Conservation (phyloP, 2,113 vertebrate genomes). For the Brachionichthys hirsutus region DNA sequence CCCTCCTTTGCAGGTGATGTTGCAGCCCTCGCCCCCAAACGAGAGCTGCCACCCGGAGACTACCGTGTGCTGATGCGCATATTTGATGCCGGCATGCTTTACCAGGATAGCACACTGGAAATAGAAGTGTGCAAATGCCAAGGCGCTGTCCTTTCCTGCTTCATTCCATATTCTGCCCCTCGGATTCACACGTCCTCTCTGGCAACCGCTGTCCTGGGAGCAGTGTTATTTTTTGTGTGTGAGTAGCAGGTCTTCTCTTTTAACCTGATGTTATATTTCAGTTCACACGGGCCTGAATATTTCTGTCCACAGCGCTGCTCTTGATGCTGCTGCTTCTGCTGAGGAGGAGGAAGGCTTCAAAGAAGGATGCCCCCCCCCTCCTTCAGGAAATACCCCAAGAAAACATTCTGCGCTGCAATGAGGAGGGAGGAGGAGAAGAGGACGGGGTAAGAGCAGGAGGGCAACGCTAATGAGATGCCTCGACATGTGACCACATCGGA, state of each 20-base stretch:
- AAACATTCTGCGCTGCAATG: slow-evolving; percentile 51
- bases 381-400: slow-evolving; percentile 43
- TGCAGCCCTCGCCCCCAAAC: slow-evolving; percentile 31
- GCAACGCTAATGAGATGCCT: neutral
- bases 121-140: slow-evolving; percentile 62
- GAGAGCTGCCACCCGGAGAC: slow-evolving; percentile 27
- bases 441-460: slow-evolving; percentile 45
- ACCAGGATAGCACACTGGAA: slow-evolving; percentile 47
- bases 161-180: slow-evolving; percentile 10
- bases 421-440: slow-evolving; percentile 67
- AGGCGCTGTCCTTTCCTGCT: slow-evolving; percentile 39
- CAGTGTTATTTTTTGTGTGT: slow-evolving; percentile 48
- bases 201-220: slow-evolving; percentile 30
- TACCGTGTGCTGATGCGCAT: slow-evolving; percentile 53
- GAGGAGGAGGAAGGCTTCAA: neutral
- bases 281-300: neutral
- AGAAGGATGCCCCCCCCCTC: neutral
- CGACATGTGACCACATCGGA: too few species aligned
- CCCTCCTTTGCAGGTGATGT: slow-evolving; percentile 20
- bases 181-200: neutral
- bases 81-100: slow-evolving; percentile 43
- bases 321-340: slow-evolving; percentile 50
- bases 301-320: slow-evolving; percentile 44
- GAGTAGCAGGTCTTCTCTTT: slow-evolving; percentile 10
- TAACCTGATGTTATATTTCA: neutral